Evolutionary conservation across 2,888 invertebrate genomes (phyloP), one percentile per base, ranked within the genome.

Genomic region (Drosophila koepferae): DNA sequence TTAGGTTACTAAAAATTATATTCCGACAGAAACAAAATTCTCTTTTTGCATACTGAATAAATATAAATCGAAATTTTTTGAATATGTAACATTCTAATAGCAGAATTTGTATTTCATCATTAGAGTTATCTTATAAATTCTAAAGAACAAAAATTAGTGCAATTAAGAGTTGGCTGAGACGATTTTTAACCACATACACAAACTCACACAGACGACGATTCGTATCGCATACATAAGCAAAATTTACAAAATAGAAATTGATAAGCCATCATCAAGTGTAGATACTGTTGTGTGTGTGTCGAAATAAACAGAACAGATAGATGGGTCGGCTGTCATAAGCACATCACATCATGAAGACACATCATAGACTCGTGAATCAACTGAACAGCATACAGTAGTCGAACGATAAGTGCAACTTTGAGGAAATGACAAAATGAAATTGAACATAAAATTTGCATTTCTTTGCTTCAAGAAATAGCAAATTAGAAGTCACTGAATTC

Each of bases 301-400:
- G 41, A 41, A 59, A 44, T 41, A 38, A 43, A 70, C 59, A 56
- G 41, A 58, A 61, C 16, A 69, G 44, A 53, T 18, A 49, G 28
- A 28, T 38, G 31, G 18, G 34, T 1, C 59, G 23, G n/a, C 53
- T 54, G 49, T 61, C 51, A 81, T 58, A 67, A 40, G 9, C 66
- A 74, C 74, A 83, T 68, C 77, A 77, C 63, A 66, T 74, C 51
- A 51, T 51, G 23, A 59, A 73, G 51, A 54, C 12, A 28, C 28
- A 28, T 28, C 6, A 28, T 28, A 28, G 61, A 72, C 58, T 61
- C 12, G 54, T 8, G 41, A 74, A 41, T 34, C 8, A 59, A 41
- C 73, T 34, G 43, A 66, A 48, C 16, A 38, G 59, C 56, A 41
- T 38, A 63, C 46, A 60, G 53, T 48, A 38, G 38, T 6, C 46